Evolutionary conservation across 2,888 invertebrate genomes (phyloP).

Genomic region (Himalopsyche tibetana): DNA sequence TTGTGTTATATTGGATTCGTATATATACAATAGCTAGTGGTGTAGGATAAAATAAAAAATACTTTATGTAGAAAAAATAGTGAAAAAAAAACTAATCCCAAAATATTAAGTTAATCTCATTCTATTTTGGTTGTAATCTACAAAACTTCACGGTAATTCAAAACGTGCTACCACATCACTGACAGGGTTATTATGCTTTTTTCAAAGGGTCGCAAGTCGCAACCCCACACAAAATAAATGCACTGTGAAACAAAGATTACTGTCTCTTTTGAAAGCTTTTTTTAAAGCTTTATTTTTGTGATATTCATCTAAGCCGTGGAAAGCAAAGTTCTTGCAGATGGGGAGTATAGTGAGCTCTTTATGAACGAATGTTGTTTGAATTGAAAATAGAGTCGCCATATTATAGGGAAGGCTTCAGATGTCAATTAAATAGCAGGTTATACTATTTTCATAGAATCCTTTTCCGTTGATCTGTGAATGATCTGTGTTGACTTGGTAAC

Average conservation of each 20-base stretch:
- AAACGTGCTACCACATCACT: constrained; percentile 46
- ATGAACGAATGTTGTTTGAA: constrained; percentile 5
- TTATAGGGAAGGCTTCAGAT: neutral
- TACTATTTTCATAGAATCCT: too few relatives aligned
- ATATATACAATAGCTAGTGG: too few relatives aligned
- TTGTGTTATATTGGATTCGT: too few relatives aligned
- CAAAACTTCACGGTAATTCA: constrained; percentile 22
- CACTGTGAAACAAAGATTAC: constrained; percentile 61
- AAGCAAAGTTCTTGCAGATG: constrained; percentile 37
- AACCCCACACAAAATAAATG: constrained; percentile 54
- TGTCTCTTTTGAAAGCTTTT: constrained; percentile 63
- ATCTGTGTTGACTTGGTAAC: too few relatives aligned
- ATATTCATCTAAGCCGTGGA: constrained; percentile 65
- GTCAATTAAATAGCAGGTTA: neutral
- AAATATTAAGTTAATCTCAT: too few relatives aligned
- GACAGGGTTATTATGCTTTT: constrained; percentile 35
- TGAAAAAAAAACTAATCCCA: too few relatives aligned
- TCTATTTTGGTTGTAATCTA: neutral
- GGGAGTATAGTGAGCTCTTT: neutral
- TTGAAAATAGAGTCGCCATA: neutral
- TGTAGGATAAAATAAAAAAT: too few relatives aligned
- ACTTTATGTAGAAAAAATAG: too few relatives aligned
- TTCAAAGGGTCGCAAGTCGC: constrained; percentile 52
- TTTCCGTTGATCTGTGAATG: too few relatives aligned
- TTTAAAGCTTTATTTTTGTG: constrained; percentile 58